Base-by-base conservation (phyloP, 64 coral and sea anemone genomes). In the Stichodactyla mertensii region DNA sequence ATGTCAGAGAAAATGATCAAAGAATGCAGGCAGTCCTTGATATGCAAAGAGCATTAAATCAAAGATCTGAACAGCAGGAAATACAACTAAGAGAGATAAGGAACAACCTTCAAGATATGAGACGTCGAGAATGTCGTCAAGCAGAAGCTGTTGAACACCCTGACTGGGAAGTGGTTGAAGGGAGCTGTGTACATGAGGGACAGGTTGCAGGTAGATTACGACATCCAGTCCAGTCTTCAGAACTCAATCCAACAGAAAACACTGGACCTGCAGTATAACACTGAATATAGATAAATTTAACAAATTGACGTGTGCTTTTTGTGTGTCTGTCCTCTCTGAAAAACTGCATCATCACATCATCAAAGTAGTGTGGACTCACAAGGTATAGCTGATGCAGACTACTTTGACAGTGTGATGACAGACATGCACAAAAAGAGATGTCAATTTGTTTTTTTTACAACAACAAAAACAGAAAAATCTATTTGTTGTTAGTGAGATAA, bases 11-110 rank as follows among this genome's bases (percentile, higher is more conserved):
- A 31, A 22, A 52, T 70, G 82, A 78, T 1, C 51, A 78, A 11
- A 85, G 66, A 19, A 23, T 52, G 3, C 67, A 60, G 18, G 69
- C 83, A 64, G 66, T 90, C 9, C 16, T 62, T 53, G 31, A 78
- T 13, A 54, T 78, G 52, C 31, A 74, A 82, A 74, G 84, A 78
- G 71, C 70, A 51, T 79, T 90, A 2, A 80, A 82, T 82, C 77
- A 88, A 81, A 36, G 77, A 12, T 79, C 77, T 8, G 24, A 64
- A 57, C 51, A 57, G 52, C 71, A 74, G 6, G 86, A 77, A 22
- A n/a, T 45, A 27, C 6, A 53, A 6, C 24, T 81, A 3, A 52
- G 53, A 55, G 78, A 81, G 26, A 81, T 81, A 2, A 81, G 53
- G 23, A 28, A 81, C 36, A 53, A 19, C 16, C 45, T 81, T 54